Base-by-base conservation (phyloP, 2,888 invertebrate species). In the Adelognathus sp. region DNA sequence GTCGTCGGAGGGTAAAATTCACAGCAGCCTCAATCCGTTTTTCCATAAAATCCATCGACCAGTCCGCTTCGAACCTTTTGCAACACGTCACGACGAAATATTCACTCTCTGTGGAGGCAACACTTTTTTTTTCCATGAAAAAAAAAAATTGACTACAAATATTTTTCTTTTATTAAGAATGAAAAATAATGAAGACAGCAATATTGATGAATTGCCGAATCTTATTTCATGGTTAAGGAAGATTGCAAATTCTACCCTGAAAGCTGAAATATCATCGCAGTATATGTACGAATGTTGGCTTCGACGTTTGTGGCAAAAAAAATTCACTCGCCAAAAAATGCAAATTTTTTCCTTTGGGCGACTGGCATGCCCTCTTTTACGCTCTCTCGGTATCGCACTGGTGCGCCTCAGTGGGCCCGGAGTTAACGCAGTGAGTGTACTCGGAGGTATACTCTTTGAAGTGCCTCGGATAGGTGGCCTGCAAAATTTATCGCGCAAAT, bases 401-500 rank as follows among this genome's bases (percentile, higher is more conserved):
- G 39, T 39, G 3, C 39, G 14, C 39, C 14, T 14, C 14, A 14
- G 39, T 39, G n/a, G 14, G 14, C n/a, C n/a, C 14, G 39, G n/a
- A 39, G 39, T 14, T 39, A 39, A 39, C 39, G 39, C 39, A 14
- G 39, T 39, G 14, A 14, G 14, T 39, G 14, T 14, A n/a, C 14
- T 14, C 39, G 39, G 39, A 39, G 44, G 18, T 21, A 11, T 11
- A 52, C 60, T 69, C 73, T 72, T 73, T 78, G 69, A 78, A 77
- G 77, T 73, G 39, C 67, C 50, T 24, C 46, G 73, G 73, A 73
- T 69, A 64, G 39, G 39, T 36, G 46, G 29, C 72, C 61, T 67
- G 77, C 61, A 61, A 67, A 66, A 77, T 77, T 67, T 72, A 77
- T 72, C 72, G 72, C 46, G 72, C 66, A 52, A 54, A 72, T 72